phyloP scores from a whole-genome alignment of 2,113 vertebrate genomes.

The Rhinolophus ferrumequinum region DNA sequence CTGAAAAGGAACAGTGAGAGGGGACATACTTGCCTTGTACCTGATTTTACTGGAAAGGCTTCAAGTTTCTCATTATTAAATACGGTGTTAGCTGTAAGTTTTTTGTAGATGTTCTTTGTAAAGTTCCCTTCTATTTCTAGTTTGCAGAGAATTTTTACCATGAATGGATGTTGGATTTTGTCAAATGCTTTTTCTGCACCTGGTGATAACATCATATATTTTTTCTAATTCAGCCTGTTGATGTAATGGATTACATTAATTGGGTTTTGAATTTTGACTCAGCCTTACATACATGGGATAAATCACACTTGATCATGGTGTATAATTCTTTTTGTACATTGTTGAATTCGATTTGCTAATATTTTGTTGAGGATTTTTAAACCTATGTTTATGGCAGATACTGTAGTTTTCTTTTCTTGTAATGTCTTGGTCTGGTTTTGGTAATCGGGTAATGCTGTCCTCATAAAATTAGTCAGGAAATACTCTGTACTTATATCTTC shows the following conservation, averaged over 20 bases:
- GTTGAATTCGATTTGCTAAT: background rate
- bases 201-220: background rate
- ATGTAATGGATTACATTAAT: background rate
- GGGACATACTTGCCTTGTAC: background rate
- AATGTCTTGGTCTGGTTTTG: background rate
- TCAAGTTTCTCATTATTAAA: background rate
- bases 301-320: background rate
- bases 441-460: background rate
- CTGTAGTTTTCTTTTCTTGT: background rate
- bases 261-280: background rate
- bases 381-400: background rate
- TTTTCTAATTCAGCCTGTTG: background rate
- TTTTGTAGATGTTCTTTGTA: background rate
- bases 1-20: background rate
- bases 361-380: background rate
- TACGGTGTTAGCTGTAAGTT: background rate
- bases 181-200: background rate
- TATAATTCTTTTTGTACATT: background rate
- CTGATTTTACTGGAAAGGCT: background rate
- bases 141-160: background rate
- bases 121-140: background rate
- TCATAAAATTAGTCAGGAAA: background rate
- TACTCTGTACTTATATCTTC: background rate
- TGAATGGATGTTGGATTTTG: background rate
- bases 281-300: background rate